Base-by-base conservation (phyloP, 2,113 vertebrate species). In the Agelaius tricolor region DNA sequence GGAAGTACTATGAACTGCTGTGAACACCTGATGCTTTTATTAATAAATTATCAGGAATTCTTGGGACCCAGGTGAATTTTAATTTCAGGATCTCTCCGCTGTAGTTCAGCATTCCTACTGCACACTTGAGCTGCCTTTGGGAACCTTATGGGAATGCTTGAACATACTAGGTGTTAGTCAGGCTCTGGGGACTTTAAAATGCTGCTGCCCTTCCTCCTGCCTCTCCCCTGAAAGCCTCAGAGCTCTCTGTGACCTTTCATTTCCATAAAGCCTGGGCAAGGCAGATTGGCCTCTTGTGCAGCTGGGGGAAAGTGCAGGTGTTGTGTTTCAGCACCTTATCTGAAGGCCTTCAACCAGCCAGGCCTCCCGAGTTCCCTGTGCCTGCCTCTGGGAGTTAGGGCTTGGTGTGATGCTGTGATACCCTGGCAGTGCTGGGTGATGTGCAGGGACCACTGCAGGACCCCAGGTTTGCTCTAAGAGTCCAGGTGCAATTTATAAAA, bases 301-400 rank as follows among this genome's bases (percentile, higher is more conserved):
- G 84, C 68, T 61, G 68, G 12, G 63, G 39, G 59, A 37, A 71
- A 67, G 75, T 47, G 68, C 90, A 76, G 84, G 79, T 92, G 92
- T 78, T 95, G 87, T 87, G 7, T 95, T 93, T 91, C 84, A 67
- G 86, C 44, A 46, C 73, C 65, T 94, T 87, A 92, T 89, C 84
- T 92, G 10, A 47, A 87, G 87, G 62, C 91, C 84, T 91, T 84
- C 44, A 44, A 62, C 61, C 11, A 24, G 83, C 27, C 65, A 20
- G 73, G 55, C 61, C 44, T 68, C 76, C 84, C 0, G 0, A 15
- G 55, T 13, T 57, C 41, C 31, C 49, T 28, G 47, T 11, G 22
- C 51, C 58, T 37, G 26, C 76, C 68, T 23, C 4, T 5, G 69
- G 61, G 31, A 63, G 41, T 17, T 7, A 15, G 35, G 55, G 55